Conservation (phyloP, 1,140 invertebrate genomes). For the Sinella curviseta region DNA sequence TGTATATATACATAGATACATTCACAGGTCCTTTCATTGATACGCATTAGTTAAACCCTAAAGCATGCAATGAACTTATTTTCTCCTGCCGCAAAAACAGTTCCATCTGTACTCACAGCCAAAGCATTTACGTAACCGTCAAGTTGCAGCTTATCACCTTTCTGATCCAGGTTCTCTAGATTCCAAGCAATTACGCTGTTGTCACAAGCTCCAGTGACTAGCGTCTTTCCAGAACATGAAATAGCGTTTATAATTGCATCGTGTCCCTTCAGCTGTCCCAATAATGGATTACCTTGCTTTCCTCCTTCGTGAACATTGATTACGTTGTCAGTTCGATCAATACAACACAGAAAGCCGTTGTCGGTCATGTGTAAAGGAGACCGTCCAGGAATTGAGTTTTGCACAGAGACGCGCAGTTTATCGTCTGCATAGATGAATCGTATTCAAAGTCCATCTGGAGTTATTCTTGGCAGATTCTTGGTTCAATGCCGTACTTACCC, state of each 20-base stretch:
- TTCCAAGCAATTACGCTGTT: constrained; percentile 15
- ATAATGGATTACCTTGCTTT: neutral
- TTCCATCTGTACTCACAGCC: neutral
- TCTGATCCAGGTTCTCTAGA: neutral
- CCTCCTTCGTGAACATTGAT: neutral
- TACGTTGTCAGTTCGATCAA: neutral
- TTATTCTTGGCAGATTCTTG: neutral
- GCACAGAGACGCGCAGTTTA: neutral
- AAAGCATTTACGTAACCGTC: constrained; percentile 14
- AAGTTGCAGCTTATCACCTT: neutral
- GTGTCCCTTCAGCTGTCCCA: constrained; percentile 11
- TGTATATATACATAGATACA: no score
- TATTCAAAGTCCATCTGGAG: no score
- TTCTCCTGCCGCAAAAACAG: constrained; percentile 9
- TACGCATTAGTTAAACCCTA: neutral
- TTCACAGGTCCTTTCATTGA: neutral
- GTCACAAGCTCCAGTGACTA: neutral
- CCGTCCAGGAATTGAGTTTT: constrained; percentile 11
- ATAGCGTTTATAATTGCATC: constrained; percentile 3
- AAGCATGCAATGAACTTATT: constrained; percentile 5
- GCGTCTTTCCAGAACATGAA: neutral
- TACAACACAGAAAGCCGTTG: neutral
- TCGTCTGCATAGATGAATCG: neutral
- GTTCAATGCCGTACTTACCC: neutral
- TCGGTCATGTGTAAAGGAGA: neutral